Evolutionary conservation across 2,797 vertebrate genomes (phyloP), one percentile per base, ranked within the genome.

Genomic region (Bryconaethiops microstoma): DNA sequence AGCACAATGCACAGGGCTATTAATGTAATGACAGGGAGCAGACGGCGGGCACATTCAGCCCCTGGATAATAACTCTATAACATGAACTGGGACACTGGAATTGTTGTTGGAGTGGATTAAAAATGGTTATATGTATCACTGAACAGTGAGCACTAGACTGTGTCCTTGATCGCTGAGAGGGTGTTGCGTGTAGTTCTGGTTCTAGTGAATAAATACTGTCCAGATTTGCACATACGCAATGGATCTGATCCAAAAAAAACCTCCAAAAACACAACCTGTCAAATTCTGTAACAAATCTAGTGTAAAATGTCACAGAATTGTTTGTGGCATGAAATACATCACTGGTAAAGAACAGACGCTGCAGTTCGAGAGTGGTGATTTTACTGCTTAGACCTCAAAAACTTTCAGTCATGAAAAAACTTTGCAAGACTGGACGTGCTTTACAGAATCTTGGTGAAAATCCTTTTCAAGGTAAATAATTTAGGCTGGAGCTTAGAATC

Each of bases 1-100:
- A 76, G 77, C 84, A 89, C 83, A 85, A 86, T 85, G 74, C 52
- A 52, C 64, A 67, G 75, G 74, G 79, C 75, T 81, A 83, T 89
- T 84, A 85, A 79, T 62, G 78, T 84, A 87, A 88, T 85, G 77
- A 84, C 76, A 77, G 79, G 21, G 81, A 78, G 72, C 67, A 79
- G 71, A 72, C 84, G 62, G 68, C 29, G 35, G 75, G 25, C 39
- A 23, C 50, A 72, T 83, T 84, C 62, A 79, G 42, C 63, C 65
- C 79, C 23, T 35, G 71, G 73, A 83, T 85, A 82, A 87, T 77
- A 83, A 85, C 82, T 79, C 74, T 57, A 76, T 79, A 77, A 76
- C 78, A 79, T 78, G 79, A 85, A 76, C 70, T 80, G 74, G 76
- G 83, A 80, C 79, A 76, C 17, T 14, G 59, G 54, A 39, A 82